phyloP scores from a whole-genome alignment of 53 echinoderm and acorn worm genomes.

The Holothuria leucospilota region DNA sequence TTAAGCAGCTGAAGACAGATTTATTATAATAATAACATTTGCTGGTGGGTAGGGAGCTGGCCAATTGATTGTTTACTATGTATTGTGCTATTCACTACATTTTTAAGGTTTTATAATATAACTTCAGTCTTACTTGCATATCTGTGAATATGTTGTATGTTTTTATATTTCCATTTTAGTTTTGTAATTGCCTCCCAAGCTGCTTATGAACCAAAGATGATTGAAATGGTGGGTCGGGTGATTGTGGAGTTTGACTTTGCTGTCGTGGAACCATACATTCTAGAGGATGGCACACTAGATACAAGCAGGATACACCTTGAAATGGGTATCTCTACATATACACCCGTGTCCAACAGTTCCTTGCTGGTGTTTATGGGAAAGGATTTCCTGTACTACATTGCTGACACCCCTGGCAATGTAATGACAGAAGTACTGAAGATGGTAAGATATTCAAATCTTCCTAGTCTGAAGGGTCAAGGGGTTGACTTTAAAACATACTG shows the following conservation, averaged over 20 bases:
- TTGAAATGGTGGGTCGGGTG: constrained; percentile 44
- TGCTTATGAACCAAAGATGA: constrained; percentile 29
- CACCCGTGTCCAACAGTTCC: constrained; percentile 41
- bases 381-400: constrained; percentile 51
- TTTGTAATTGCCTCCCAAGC: constrained; percentile 65
- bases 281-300: constrained; percentile 60
- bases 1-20: too few relatives aligned
- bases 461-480: neutral
- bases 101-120: too few relatives aligned
- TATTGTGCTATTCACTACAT: too few relatives aligned
- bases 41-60: too few relatives aligned
- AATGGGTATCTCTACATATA: constrained; percentile 71
- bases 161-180: constrained; percentile 28
- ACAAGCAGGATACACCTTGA: constrained; percentile 52
- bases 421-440: constrained; percentile 53
- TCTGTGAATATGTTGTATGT: too few relatives aligned
- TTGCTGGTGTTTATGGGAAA: constrained; percentile 65
- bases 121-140: too few relatives aligned
- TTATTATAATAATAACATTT: too few relatives aligned
- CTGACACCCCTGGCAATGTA: constrained; percentile 56
- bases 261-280: constrained; percentile 63
- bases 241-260: constrained; percentile 76
- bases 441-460: constrained; percentile 39
- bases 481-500: too few relatives aligned
- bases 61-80: too few relatives aligned